A percentile compares a stretch with the other conserved stretches of the same genome.
Evolutionary conservation across 2,113 vertebrate genomes (phyloP).

Genomic region (Perccottus glenii): DNA sequence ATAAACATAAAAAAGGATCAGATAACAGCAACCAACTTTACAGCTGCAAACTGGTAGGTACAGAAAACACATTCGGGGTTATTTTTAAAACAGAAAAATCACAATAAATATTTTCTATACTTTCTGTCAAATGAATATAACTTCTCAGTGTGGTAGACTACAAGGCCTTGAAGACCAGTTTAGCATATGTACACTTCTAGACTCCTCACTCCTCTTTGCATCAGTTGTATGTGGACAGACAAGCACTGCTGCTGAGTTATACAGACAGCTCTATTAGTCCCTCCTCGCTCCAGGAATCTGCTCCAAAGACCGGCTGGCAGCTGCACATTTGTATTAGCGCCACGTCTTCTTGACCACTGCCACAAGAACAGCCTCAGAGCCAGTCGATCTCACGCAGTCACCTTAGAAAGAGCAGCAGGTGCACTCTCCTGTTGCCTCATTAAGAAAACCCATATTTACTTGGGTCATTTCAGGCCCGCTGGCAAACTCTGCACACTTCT

Average conservation of each 20-base stretch:
- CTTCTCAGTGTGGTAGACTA: too few relatives aligned
- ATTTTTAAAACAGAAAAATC: too few relatives aligned
- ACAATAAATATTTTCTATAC: too few relatives aligned
- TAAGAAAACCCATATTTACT: constrained; percentile 69
- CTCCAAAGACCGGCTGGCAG: constrained; percentile 43
- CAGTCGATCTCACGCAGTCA: constrained; percentile 36
- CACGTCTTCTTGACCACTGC: constrained; percentile 47
- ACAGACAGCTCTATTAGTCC: constrained; percentile 2
- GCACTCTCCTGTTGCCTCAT: constrained; percentile 55
- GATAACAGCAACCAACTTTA: too few relatives aligned
- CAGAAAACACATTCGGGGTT: too few relatives aligned
- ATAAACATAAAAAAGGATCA: too few relatives aligned
- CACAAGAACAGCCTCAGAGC: constrained; percentile 16
- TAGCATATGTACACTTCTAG: neutral
- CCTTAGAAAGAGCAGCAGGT: constrained; percentile 47
- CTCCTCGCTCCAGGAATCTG: constrained; percentile 18
- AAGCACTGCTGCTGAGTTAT: constrained; percentile 11
- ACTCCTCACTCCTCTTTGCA: neutral
- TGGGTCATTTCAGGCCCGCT: constrained; percentile 38
- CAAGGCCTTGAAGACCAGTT: too few relatives aligned
- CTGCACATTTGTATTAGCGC: constrained; percentile 61
- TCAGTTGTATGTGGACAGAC: constrained; percentile 19
- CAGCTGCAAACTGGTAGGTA: too few relatives aligned
- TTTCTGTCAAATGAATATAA: too few relatives aligned
- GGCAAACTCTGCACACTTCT: constrained; percentile 35